phyloP scores from a whole-genome alignment of 2,113 vertebrate species.

The Malaclemys terrapin region DNA sequence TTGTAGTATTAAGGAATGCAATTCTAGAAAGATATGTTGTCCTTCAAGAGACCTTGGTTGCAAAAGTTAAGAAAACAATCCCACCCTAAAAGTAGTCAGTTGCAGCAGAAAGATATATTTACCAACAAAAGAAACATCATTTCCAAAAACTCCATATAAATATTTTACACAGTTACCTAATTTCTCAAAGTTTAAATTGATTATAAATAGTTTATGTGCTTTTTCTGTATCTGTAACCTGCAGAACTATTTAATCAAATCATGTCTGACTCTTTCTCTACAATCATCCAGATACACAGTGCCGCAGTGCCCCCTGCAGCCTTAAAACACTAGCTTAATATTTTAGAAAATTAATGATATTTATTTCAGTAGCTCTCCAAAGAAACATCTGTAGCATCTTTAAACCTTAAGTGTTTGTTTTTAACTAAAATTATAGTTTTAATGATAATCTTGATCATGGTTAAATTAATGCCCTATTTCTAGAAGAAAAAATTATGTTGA shows the following conservation, averaged over 20 bases:
- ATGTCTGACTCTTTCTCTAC: conserved; percentile 54
- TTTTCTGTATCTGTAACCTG: conserved; percentile 74
- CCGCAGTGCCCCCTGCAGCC: conserved; percentile 82
- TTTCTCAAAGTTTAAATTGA: conserved; percentile 78
- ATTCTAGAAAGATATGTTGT: conserved; percentile 51
- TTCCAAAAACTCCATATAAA: conserved; percentile 75
- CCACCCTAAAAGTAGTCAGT: neutral
- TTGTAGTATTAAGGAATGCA: conserved; percentile 58
- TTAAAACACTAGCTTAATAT: neutral
- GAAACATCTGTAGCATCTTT: neutral
- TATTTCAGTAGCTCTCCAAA: conserved; percentile 6
- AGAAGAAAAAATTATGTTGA: neutral
- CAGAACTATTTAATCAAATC: conserved; percentile 68
- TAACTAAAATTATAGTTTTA: neutral
- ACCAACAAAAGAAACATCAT: conserved; percentile 68
- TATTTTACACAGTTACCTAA: conserved; percentile 78
- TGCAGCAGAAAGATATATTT: conserved; percentile 65
- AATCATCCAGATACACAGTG: conserved; percentile 3
- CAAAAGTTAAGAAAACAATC: conserved; percentile 67
- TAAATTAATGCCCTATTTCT: neutral
- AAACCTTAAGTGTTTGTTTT: neutral
- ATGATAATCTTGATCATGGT: neutral
- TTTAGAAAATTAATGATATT: neutral
- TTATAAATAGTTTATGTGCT: conserved; percentile 77
- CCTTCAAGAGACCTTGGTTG: conserved; percentile 75